Conservation (phyloP, 2,888 invertebrate genomes). For the Idaea aversata region DNA sequence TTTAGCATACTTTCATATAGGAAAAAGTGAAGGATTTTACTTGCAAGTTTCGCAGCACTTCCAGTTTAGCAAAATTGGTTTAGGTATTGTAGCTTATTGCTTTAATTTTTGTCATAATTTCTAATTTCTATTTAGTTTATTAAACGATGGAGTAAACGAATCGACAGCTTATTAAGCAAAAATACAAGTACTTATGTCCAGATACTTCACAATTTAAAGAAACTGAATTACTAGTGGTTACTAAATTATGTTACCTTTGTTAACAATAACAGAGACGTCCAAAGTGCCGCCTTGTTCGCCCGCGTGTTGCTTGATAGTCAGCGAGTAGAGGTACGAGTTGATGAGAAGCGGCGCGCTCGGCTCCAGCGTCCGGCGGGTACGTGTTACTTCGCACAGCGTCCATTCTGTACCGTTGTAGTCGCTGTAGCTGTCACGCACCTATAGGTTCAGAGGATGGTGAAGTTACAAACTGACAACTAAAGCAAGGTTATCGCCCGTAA, state of each 20-base stretch:
- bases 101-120: background rate
- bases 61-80: too few relatives aligned
- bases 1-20: too few relatives aligned
- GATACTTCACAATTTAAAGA: too few relatives aligned
- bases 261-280: constrained; percentile 82
- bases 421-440: constrained; percentile 85
- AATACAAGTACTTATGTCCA: too few relatives aligned
- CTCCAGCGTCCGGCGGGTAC: constrained; percentile 46
- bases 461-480: too few relatives aligned
- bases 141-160: too few relatives aligned
- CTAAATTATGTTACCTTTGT: constrained; percentile 61
- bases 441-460: constrained; percentile 6
- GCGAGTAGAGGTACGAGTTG: constrained; percentile 84
- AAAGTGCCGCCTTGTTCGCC: constrained; percentile 70
- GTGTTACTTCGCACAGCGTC: constrained; percentile 80
- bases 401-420: constrained; percentile 86
- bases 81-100: background rate
- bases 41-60: background rate
- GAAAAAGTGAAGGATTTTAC: background rate
- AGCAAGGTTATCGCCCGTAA: too few relatives aligned
- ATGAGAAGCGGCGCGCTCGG: constrained; percentile 73
- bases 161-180: too few relatives aligned
- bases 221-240: too few relatives aligned
- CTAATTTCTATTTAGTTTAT: too few relatives aligned
- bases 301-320: constrained; percentile 79